Evolutionary conservation across 2,888 invertebrate species (phyloP).

Genomic region (Sclerodermus sp.): DNA sequence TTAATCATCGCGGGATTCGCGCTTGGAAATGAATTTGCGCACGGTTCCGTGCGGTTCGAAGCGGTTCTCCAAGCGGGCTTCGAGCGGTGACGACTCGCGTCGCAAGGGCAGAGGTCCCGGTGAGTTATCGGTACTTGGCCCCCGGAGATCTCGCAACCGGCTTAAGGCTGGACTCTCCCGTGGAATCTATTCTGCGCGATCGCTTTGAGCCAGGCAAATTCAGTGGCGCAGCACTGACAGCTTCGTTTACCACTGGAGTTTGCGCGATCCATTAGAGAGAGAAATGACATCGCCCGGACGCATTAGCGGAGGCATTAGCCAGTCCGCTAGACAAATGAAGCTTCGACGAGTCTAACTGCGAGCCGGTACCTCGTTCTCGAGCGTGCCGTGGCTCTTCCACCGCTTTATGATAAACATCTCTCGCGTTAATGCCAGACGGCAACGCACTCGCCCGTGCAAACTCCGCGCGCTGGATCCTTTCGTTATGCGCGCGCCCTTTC

Average conservation of each 20-base stretch:
- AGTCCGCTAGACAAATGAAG: slow-evolving; percentile 20
- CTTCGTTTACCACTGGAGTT: slow-evolving; percentile 21
- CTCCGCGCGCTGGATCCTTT: too few species aligned
- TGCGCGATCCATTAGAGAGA: slow-evolving; percentile 25
- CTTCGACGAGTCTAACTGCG: background rate
- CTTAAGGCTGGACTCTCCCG: too few species aligned
- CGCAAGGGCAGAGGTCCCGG: slow-evolving; percentile 29
- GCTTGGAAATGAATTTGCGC: too few species aligned
- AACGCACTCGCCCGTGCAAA: too few species aligned
- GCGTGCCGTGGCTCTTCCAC: too few species aligned
- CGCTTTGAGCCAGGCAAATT: slow-evolving; percentile 22
- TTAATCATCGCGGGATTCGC: slow-evolving; percentile 22
- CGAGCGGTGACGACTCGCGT: slow-evolving; percentile 12
- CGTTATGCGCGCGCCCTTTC: too few species aligned
- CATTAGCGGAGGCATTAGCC: slow-evolving; percentile 1
- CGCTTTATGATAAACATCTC: too few species aligned
- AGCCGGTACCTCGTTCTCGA: too few species aligned
- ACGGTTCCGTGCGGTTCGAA: too few species aligned
- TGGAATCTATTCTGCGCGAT: slow-evolving; percentile 15
- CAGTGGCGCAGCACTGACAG: slow-evolving; percentile 24
- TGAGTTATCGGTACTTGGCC: slow-evolving; percentile 29
- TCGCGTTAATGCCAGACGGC: too few species aligned
- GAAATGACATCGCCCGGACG: slow-evolving; percentile 16
- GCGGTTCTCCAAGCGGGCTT: too few species aligned
- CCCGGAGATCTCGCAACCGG: too few species aligned